Base-by-base conservation (phyloP, 2,113 vertebrate species). In the Oncorhynchus kisutch region DNA sequence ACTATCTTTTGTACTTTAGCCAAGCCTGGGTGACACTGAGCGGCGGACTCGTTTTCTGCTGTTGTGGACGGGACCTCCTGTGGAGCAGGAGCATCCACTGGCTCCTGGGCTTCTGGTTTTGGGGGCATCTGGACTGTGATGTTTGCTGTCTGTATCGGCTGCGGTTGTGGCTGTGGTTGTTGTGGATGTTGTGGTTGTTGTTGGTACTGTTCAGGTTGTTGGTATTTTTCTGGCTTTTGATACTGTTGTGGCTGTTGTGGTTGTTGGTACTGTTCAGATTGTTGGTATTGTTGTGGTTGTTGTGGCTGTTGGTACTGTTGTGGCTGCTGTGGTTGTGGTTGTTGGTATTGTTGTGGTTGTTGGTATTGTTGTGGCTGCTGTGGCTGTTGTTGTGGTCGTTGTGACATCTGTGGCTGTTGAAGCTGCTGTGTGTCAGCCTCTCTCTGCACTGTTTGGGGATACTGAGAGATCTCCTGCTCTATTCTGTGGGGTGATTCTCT, bases 1-100 rank as follows among this genome's bases (percentile, higher is more conserved):
- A 99, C 89, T 83, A 99, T 98, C 78, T 94, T 92, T 87, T 97
- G 96, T 39, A 99, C 96, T 84, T 98, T 98, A 75, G 95, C 85
- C 82, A 99, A 92, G 14, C 98, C 98, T 1, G 96, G 96, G 77
- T 99, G 98, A 54, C 87, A 76, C 75, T 87, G 84, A 73, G 85
- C 66, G 14, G 81, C 79, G 25, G 70, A 81, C 57, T 92, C 90
- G 31, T 83, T 64, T 27, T 85, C 51, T 0, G 85, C 83, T 75
- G 95, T 95, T 7, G 31, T 81, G 1, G 89, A 65, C 0, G 64
- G 68, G 0, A 1, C 74, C 79, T 95, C 95, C 67, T 39, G 67
- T n/a, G 59, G n/a, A 62, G 93, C 71, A 34, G 88, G 87, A 54
- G 31, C 67, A 57, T 88, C 85, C 89, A 31, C 67, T 51, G 88